Percentiles rank a stretch among this genome's conserved stretches.
Conservation (phyloP, 2,113 vertebrate genomes). For the Oreochromis tanganicae region DNA sequence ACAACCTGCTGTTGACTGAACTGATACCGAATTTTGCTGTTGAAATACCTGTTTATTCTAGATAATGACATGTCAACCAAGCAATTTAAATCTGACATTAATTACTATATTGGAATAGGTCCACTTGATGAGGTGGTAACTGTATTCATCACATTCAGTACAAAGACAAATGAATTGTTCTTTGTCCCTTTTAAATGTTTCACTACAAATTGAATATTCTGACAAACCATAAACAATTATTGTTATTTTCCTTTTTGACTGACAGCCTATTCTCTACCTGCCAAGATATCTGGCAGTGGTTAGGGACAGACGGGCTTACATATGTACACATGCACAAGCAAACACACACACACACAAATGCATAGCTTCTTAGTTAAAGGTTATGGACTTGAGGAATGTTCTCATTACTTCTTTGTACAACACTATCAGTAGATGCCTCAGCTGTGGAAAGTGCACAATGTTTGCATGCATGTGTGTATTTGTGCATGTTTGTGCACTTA, state of each 20-base stretch:
- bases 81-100: background rate
- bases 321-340: background rate
- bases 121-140: background rate
- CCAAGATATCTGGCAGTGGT: background rate
- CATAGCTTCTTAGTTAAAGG: slow-evolving; percentile 37
- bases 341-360: background rate
- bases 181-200: background rate
- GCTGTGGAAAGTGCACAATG: background rate
- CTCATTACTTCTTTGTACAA: slow-evolving; percentile 52
- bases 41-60: background rate
- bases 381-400: slow-evolving; percentile 53
- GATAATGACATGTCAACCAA: background rate
- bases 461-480: background rate
- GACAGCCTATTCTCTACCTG: slow-evolving; percentile 41
- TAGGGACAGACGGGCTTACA: background rate
- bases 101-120: background rate
- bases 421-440: slow-evolving; percentile 29
- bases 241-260: slow-evolving; percentile 40
- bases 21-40: background rate
- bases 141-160: background rate
- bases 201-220: slow-evolving; percentile 28
- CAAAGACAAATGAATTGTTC: background rate
- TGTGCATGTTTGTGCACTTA: background rate
- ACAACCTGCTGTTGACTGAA: background rate
- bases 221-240: slow-evolving; percentile 19